phyloP scores from a whole-genome alignment of 64 coral and sea anemone genomes.

The Stichodactyla helianthus region DNA sequence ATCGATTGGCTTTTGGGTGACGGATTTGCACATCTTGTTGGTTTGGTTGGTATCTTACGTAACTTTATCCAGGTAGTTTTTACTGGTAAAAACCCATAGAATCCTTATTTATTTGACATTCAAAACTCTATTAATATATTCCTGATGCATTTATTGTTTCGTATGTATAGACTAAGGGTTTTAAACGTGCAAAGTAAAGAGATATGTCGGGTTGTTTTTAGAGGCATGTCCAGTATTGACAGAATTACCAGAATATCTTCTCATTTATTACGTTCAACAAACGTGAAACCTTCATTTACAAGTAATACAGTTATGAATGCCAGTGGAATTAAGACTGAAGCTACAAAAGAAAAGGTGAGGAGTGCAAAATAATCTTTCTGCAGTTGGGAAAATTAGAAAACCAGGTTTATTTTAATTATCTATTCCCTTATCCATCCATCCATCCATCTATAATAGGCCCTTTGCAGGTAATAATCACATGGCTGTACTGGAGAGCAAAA shows the following conservation, averaged over 20 bases:
- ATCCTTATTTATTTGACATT: background rate
- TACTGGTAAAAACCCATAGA: background rate
- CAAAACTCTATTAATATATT: background rate
- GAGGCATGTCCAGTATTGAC: background rate
- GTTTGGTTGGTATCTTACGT: too few relatives aligned
- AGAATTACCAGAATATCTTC: background rate
- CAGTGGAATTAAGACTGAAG: background rate
- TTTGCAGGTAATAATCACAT: too few relatives aligned
- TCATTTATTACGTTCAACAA: background rate
- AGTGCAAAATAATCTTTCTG: background rate
- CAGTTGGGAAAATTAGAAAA: too few relatives aligned
- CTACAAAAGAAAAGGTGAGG: background rate
- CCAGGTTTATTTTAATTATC: too few relatives aligned
- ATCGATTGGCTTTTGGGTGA: too few relatives aligned
- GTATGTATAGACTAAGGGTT: background rate
- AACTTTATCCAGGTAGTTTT: too few relatives aligned
- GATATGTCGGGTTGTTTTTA: background rate
- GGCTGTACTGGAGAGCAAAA: too few relatives aligned
- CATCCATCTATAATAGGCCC: too few relatives aligned
- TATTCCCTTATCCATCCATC: too few relatives aligned
- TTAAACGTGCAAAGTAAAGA: background rate
- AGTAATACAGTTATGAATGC: background rate
- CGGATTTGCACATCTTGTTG: too few relatives aligned
- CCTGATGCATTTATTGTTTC: background rate
- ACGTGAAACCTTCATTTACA: background rate